Conservation (phyloP, 2,113 vertebrate species). For the Ceyx cyanopectus region DNA sequence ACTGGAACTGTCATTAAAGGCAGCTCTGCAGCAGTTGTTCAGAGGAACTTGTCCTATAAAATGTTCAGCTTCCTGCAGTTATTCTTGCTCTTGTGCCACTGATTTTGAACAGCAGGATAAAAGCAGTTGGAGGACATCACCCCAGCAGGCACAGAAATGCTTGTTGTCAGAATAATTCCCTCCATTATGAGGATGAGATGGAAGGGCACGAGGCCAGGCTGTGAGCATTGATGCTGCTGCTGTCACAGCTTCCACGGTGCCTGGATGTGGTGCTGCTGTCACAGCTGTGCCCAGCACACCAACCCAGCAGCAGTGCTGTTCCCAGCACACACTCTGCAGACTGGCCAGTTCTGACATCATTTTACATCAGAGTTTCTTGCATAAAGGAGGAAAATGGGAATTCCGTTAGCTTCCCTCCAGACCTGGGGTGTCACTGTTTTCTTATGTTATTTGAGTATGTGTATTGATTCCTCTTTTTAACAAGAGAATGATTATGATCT, state of each 20-base stretch:
- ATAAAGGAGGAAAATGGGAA: neutral
- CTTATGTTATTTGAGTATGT: neutral
- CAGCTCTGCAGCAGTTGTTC: neutral
- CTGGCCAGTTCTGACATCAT: neutral
- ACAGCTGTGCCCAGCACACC: neutral
- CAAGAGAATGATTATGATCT: neutral
- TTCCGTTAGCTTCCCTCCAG: neutral
- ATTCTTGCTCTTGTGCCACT: constrained; percentile 34
- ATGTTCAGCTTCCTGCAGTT: constrained; percentile 19
- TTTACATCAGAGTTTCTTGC: neutral
- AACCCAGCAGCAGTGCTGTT: neutral
- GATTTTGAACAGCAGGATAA: constrained; percentile 44
- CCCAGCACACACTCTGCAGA: neutral
- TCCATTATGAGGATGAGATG: constrained; percentile 4
- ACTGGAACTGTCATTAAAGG: constrained; percentile 10
- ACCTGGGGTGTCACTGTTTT: neutral
- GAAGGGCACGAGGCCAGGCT: constrained; percentile 25
- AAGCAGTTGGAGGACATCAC: constrained; percentile 20
- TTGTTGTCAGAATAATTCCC: constrained; percentile 18
- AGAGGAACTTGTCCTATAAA: neutral
- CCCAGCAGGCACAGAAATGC: constrained; percentile 27
- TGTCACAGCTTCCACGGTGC: neutral
- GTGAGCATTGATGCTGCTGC: neutral
- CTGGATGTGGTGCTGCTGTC: neutral
- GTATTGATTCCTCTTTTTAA: neutral